A percentile compares a stretch with the other conserved stretches of the same genome.
Conservation (phyloP, 2,888 invertebrate species). For the Willowsia nigromaculata region DNA sequence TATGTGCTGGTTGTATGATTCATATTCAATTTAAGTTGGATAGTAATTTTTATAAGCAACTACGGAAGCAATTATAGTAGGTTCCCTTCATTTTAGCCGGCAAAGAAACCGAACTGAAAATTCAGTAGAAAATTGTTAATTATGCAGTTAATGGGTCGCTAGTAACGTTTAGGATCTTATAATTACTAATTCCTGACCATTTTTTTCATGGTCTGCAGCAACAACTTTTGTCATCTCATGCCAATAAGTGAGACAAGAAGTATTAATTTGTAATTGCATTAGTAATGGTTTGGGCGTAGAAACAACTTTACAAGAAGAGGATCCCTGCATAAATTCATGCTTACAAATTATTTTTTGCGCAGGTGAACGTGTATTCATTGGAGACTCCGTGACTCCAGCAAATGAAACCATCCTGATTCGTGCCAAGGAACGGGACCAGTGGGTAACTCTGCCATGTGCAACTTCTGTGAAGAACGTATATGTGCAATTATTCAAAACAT, state of each 20-base stretch:
- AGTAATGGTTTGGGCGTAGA: constrained; percentile 12
- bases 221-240: constrained; percentile 22
- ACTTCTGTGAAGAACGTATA: constrained; percentile 64
- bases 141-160: neutral
- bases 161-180: neutral
- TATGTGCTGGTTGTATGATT: neutral
- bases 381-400: constrained; percentile 66
- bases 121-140: constrained; percentile 13
- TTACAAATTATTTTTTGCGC: neutral
- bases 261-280: constrained; percentile 21
- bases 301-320: neutral
- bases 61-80: constrained; percentile 41
- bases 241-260: constrained; percentile 13
- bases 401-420: constrained; percentile 57
- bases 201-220: constrained; percentile 48
- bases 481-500: constrained; percentile 68
- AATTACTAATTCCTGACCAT: constrained; percentile 24
- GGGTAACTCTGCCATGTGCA: constrained; percentile 75
- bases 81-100: neutral
- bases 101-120: constrained; percentile 48
- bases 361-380: constrained; percentile 65
- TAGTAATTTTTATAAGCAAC: neutral
- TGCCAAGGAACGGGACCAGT: constrained; percentile 64
- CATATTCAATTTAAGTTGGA: neutral
- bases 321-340: neutral